Evolutionary conservation across 2,888 invertebrate genomes (phyloP), one percentile per base, ranked within the genome.

Genomic region (Drosophila nigritarsus): DNA sequence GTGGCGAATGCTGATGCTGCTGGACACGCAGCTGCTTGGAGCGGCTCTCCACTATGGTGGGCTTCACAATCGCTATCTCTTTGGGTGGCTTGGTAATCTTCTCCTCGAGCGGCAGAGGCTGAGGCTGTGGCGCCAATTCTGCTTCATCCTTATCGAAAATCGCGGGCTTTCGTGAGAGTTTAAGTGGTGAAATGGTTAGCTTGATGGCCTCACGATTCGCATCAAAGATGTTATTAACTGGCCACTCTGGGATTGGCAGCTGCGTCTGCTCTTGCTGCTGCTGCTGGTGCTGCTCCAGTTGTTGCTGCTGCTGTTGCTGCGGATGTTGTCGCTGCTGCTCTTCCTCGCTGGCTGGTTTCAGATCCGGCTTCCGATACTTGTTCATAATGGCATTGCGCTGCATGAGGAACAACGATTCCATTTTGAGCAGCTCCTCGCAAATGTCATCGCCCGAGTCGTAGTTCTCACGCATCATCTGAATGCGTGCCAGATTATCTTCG

Each of bases 151-250:
- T 85, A 53, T 86, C 82, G 34, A 90, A 87, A 34, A 91, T 86
- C 0, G 90, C 91, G 0, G 90, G 81, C 20, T 92, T 90, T 3
- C 91, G 87, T 0, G 91, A 78, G 2, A 91, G 67, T 61, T 92
- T 92, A 13, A 92, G 65, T 0, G 91, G 92, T 0, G 92, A 92
- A 54, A 93, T 91, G 6, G 90, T 93, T 58, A 93, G 38, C 69
- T 93, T 93, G 27, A 93, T 93, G 7, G 92, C 87, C 68, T 92
- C 93, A 7, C 93, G 91, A 75, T 93, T 93, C 5, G 85, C 80
- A 76, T 92, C 91, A 48, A 93, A 93, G 3, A 93, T 92, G 45
- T 90, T 92, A 49, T 89, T 89, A 0, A 89, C 65, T 1, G 90
- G 88, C 1, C 83, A 73, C 8, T n/a, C 51, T 1, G 65, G 65